Evolutionary conservation across 2,113 vertebrate genomes (phyloP).

Genomic region (Sarotherodon lohbergeri): DNA sequence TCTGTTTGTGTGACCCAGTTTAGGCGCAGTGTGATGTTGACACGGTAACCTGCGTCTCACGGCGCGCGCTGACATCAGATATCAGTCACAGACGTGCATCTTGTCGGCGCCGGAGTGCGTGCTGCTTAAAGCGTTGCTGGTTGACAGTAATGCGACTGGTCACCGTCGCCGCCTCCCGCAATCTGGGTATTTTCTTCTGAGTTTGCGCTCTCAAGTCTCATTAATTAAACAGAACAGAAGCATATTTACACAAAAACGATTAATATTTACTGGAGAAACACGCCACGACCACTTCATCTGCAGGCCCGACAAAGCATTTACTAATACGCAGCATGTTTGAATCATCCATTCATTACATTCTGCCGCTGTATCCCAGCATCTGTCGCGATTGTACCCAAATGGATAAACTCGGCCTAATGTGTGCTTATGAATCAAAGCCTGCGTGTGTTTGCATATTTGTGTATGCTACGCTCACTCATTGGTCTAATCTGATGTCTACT

Average conservation of each 20-base stretch:
- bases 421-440: conserved; percentile 26
- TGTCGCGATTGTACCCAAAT: not conserved
- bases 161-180: not conserved
- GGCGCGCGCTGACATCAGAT: not conserved
- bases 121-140: not conserved
- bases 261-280: conserved; percentile 12
- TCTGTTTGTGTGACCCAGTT: conserved; percentile 24
- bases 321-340: conserved; percentile 4
- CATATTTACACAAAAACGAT: conserved; percentile 30
- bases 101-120: not conserved
- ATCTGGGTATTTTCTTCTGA: not conserved
- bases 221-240: conserved; percentile 12
- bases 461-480: not conserved
- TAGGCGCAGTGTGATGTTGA: not conserved
- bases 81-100: conserved; percentile 1
- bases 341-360: not conserved
- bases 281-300: not conserved
- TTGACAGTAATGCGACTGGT: conserved; percentile 23
- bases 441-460: not conserved
- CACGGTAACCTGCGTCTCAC: conserved; percentile 25
- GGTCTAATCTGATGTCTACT: conserved; percentile 39
- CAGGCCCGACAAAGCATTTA: conserved; percentile 1
- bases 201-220: not conserved
- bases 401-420: conserved; percentile 11
- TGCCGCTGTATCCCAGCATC: not conserved